Evolutionary conservation across 2,888 invertebrate species (phyloP), one percentile per base, ranked within the genome.

Genomic region (Patella depressa): DNA sequence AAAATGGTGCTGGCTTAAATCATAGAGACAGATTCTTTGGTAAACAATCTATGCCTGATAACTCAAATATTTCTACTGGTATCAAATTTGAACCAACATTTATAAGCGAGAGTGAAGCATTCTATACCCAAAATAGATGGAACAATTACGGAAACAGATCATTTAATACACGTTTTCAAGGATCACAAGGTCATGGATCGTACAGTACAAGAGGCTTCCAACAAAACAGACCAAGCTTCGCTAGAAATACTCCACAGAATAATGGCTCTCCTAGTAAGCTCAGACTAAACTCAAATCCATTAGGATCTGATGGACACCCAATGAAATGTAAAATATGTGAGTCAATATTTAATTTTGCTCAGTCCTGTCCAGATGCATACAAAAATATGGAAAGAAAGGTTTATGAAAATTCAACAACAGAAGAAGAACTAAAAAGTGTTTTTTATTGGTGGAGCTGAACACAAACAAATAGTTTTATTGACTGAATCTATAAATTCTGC

Each of bases 1-100:
- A 73, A 65, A 19, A 76, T 77, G 29, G 73, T 72, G 57, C 74
- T 70, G 79, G 73, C 19, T 53, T 77, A 19, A 78, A 59, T 34
- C 73, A 76, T 74, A 80, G 77, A 65, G 80, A 80, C 53, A 75
- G 78, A 59, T 78, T 74, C 45, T 78, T 78, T 72, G 78, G 80
- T n/a, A 71, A 78, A 57, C 78, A 76, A 57, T 73, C 78, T 24
- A 53, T 74, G 29, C n/a, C 72, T 34, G 59, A 24, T 24, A 24
- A 24, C 24, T 24, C 24, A 24, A 24, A 59, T 7, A 59, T n/a
- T 17, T 57, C 17, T 59, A 45, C n/a, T 73, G 73, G 75, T 65
- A 76, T 78, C 15, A 80, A 75, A 55, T 71, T 75, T 19, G 77
- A 79, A 77, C 54, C 74, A 53, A 53, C 76, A 65, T 77, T 72